Evolutionary conservation across 30 jellyfish, hydroid and myxozoan genomes (phyloP).

Genomic region (Rhopilema esculentum): DNA sequence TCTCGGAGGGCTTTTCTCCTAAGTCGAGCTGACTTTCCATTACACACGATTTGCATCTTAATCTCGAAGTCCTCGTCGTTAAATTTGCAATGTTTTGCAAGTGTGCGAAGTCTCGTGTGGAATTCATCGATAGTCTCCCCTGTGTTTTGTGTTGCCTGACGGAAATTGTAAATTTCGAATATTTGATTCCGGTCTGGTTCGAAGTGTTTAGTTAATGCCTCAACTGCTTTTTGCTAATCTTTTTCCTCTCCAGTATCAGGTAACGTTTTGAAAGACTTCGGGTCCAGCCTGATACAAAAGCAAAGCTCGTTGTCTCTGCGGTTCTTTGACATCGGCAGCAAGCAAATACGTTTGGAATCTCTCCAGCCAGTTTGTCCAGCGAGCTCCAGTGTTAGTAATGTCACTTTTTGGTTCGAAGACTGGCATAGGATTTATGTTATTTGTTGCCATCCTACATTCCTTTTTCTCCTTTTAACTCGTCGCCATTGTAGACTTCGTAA

Average conservation of each 20-base stretch:
- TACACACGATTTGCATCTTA: constrained; percentile 48
- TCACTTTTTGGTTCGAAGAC: constrained; percentile 28
- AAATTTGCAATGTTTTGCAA: constrained; percentile 52
- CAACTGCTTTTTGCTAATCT: constrained; percentile 19
- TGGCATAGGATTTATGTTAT: constrained; percentile 25
- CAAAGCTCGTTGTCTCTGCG: constrained; percentile 1
- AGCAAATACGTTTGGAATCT: not conserved
- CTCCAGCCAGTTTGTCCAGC: constrained; percentile 33
- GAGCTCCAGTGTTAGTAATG: constrained; percentile 29
- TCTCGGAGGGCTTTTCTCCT: constrained; percentile 56
- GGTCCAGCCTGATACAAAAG: not conserved
- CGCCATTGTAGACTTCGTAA: constrained; percentile 14
- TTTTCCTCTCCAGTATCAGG: constrained; percentile 39
- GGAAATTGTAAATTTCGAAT: constrained; percentile 19
- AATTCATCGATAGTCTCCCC: constrained; percentile 44
- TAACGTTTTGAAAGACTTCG: constrained; percentile 5
- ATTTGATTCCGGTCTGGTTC: not conserved
- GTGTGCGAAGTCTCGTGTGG: constrained; percentile 32
- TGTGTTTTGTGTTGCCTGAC: constrained; percentile 39
- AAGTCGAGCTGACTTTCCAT: constrained; percentile 52
- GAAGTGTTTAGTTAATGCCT: not conserved
- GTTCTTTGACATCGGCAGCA: constrained; percentile 10
- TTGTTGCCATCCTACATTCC: not conserved
- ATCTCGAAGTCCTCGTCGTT: constrained; percentile 46
- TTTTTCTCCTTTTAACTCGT: constrained; percentile 16